Base-by-base conservation (phyloP, 1,140 invertebrate species). In the Maconellicoccus hirsutus region DNA sequence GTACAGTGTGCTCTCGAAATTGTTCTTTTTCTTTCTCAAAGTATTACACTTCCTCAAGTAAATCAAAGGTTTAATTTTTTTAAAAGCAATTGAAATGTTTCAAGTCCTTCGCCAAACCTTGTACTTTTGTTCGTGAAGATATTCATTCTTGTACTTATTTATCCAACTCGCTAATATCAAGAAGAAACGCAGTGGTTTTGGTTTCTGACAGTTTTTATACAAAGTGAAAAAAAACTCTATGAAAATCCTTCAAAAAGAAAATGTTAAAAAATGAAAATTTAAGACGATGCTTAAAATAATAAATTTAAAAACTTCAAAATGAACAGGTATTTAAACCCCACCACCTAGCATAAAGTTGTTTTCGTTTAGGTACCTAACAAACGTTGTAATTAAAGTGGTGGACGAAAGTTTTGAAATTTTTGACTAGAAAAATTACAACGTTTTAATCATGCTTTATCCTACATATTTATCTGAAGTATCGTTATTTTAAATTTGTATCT, bases 61-160 rank as follows among this genome's bases (percentile, higher is more conserved):
- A 52, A 52, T 52, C 42, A 52, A 52, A 52, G 42, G n/a, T 52
- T 52, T 52, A 52, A 52, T 52, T 52, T 52, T 52, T 52, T 8
- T 52, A 52, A 52, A 52, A 52, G 42, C 42, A 16, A 52, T 52
- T 19, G 42, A 52, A 52, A 52, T 19, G 12, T 52, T 52, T 19
- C n/a, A 52, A 52, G n/a, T 52, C 42, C n/a, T 4, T 52, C 33
- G 3, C 6, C 3, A 33, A 12, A 33, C 29, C 3, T 33, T 33
- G 12, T 33, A 33, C 29, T 33, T 33, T 16, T 52, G n/a, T 52
- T 52, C n/a, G 4, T 16, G 6, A 52, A 52, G 42, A 52, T 52
- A 52, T 52, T 52, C n/a, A 16, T 19, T 19, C 16, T 16, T 16
- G 16, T 19, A 8, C 42, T 52, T 52, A 16, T 19, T 2, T 52